These are phyloP conservation scores for Drosophila nigromelanica DNA, from an alignment of 1,140 invertebrate species.

Conservation along the genomic window DNA sequence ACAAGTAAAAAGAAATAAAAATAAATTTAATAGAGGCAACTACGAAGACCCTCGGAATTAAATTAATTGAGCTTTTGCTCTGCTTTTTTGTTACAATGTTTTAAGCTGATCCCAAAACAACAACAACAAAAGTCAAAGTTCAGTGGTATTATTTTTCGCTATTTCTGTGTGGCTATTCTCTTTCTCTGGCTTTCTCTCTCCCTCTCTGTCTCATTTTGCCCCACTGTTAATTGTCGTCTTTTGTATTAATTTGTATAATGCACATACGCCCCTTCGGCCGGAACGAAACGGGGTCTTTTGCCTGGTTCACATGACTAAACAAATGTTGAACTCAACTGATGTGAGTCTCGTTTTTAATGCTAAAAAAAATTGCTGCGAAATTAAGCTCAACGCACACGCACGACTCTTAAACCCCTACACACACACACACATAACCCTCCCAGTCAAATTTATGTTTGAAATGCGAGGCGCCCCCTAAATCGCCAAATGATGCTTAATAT, in stretches of 20 bases:
- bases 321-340: slow-evolving; percentile 41
- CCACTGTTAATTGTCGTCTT: slow-evolving; percentile 19
- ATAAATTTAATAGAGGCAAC: slow-evolving; percentile 20
- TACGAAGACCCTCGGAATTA: slow-evolving; percentile 12
- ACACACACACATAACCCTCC: background rate
- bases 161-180: slow-evolving; percentile 1
- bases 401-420: background rate
- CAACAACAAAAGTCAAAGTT: slow-evolving; percentile 51
- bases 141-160: slow-evolving; percentile 49
- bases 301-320: slow-evolving; percentile 54
- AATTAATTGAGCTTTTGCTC: slow-evolving; percentile 49
- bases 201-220: background rate
- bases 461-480: slow-evolving; percentile 18
- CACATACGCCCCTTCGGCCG: slow-evolving; percentile 44
- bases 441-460: slow-evolving; percentile 16
- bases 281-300: slow-evolving; percentile 32
- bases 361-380: slow-evolving; percentile 42
- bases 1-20: slow-evolving; percentile 10
- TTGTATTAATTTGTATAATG: slow-evolving; percentile 68
- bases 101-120: slow-evolving; percentile 12
- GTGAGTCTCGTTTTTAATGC: slow-evolving; percentile 38
- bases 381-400: slow-evolving; percentile 49
- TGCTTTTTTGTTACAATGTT: slow-evolving; percentile 29
- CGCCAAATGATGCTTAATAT: slow-evolving; percentile 54
- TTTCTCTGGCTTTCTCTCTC: background rate